A percentile compares a stretch with the other conserved stretches of the same genome.
Evolutionary conservation across 2,888 invertebrate species (phyloP).

Genomic region (Oxyteleia sp.): DNA sequence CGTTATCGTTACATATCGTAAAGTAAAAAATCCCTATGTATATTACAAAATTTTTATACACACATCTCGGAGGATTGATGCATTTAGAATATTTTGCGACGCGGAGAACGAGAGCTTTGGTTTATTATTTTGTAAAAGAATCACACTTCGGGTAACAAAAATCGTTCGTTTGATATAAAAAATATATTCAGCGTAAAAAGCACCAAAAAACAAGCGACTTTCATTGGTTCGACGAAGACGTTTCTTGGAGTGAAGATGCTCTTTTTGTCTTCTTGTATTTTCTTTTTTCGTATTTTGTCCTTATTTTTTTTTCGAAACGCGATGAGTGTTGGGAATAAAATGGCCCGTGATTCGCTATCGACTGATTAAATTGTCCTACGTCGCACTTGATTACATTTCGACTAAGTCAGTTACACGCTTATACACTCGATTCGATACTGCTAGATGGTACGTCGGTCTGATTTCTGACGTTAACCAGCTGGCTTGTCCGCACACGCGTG

Average conservation of each 20-base stretch:
- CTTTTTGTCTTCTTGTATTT: neutral
- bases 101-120: constrained; percentile 18
- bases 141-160: constrained; percentile 26
- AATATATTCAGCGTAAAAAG: constrained; percentile 63
- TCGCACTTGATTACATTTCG: constrained; percentile 53
- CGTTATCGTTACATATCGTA: constrained; percentile 38
- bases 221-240: constrained; percentile 41
- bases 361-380: constrained; percentile 54
- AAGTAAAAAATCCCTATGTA: constrained; percentile 53
- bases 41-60: constrained; percentile 54
- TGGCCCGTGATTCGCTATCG: constrained; percentile 59
- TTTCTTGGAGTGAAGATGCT: constrained; percentile 33
- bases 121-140: constrained; percentile 18
- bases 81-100: constrained; percentile 30
- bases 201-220: constrained; percentile 48
- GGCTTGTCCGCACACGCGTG: constrained; percentile 40
- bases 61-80: constrained; percentile 48
- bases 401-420: constrained; percentile 55
- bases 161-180: constrained; percentile 37
- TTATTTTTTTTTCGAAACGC: constrained; percentile 18
- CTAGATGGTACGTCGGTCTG: constrained; percentile 19
- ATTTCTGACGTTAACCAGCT: constrained; percentile 39
- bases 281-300: no score
- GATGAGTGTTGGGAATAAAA: constrained; percentile 75
- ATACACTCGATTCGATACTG: constrained; percentile 48